These are phyloP conservation scores for Rhinogobio ventralis DNA, from an alignment of 2,797 vertebrate species.

Conservation along the genomic window DNA sequence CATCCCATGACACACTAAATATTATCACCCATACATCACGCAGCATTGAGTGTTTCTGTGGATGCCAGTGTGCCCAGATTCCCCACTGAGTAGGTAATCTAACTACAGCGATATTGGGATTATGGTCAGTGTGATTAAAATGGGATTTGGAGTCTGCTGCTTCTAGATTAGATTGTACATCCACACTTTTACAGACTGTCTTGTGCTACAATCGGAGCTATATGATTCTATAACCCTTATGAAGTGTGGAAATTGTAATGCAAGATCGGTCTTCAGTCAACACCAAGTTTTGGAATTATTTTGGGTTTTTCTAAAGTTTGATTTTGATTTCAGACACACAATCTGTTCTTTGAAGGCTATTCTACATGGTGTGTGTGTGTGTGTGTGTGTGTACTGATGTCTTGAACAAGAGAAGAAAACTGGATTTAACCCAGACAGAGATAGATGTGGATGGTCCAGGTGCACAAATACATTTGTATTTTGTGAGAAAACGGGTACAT, in stretches of 20 bases:
- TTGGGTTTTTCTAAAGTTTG: neutral
- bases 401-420: neutral
- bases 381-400: neutral
- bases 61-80: conserved; percentile 21
- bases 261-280: neutral
- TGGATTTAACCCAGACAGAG: neutral
- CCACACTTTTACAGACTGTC: conserved; percentile 36
- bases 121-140: conserved; percentile 51
- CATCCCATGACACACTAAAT: neutral
- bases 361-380: neutral
- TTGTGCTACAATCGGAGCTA: neutral
- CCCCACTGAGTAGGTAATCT: conserved; percentile 33
- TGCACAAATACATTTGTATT: neutral
- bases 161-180: conserved; percentile 14
- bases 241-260: neutral
- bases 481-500: neutral
- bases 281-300: neutral
- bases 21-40: neutral
- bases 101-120: conserved; percentile 41
- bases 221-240: neutral
- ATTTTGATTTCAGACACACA: neutral
- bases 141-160: conserved; percentile 40
- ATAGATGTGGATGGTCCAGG: neutral
- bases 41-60: neutral
- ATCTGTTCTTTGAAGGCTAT: neutral